Conservation (phyloP, 2,888 invertebrate species). For the Andrena bicolor region DNA sequence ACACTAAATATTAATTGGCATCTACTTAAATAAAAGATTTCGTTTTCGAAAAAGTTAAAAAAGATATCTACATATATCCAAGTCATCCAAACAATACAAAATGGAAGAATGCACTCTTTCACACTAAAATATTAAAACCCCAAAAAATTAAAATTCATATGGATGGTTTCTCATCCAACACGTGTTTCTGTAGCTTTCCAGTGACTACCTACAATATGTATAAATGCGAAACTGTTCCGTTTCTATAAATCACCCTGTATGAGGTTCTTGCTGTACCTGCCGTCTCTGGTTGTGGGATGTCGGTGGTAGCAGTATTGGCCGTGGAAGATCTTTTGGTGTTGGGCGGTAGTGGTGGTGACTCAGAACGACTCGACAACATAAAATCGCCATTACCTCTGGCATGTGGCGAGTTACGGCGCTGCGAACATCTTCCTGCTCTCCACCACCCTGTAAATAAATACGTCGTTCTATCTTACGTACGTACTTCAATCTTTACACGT, state of each 20-base stretch:
- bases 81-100: no score
- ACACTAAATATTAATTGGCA: no score
- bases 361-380: constrained; percentile 72
- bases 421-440: constrained; percentile 69
- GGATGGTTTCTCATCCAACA: not conserved
- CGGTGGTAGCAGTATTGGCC: constrained; percentile 6
- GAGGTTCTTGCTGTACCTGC: constrained; percentile 6
- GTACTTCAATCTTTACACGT: constrained; percentile 53
- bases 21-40: no score
- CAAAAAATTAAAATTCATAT: no score
- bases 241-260: constrained; percentile 29
- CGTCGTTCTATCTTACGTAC: constrained; percentile 73
- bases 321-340: constrained; percentile 6
- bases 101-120: no score
- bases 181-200: not conserved
- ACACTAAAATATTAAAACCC: no score
- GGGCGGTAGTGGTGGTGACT: constrained; percentile 17
- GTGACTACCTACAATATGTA: not conserved
- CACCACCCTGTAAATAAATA: constrained; percentile 76
- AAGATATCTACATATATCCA: no score
- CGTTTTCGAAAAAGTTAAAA: no score
- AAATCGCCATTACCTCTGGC: constrained; percentile 78
- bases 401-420: constrained; percentile 74
- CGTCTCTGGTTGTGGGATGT: not conserved
- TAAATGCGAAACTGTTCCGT: not conserved